Conservation (phyloP, 2,888 invertebrate genomes). For the Machimus rusticus region DNA sequence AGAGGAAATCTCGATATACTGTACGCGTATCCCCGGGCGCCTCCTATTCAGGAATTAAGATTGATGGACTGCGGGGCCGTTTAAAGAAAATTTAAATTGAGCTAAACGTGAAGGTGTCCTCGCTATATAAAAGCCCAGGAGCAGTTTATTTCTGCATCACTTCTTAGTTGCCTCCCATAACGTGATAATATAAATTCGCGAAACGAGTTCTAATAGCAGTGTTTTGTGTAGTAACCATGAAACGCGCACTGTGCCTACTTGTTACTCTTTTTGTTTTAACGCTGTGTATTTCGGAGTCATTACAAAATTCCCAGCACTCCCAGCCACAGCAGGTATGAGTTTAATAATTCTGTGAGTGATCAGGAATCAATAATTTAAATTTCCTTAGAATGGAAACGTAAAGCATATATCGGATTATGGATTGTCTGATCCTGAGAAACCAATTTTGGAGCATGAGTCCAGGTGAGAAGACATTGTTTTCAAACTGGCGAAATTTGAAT, state of each 20-base stretch:
- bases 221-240: background rate
- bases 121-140: background rate
- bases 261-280: background rate
- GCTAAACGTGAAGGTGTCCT: background rate
- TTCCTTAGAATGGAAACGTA: background rate
- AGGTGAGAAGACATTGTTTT: background rate
- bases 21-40: background rate
- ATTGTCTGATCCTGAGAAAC: background rate
- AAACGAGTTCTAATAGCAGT: background rate
- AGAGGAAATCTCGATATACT: background rate
- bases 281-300: background rate
- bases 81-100: background rate
- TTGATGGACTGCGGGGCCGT: conserved; percentile 10
- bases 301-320: background rate
- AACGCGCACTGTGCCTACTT: background rate
- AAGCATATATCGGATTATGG: background rate
- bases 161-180: background rate
- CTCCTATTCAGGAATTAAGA: conserved; percentile 17
- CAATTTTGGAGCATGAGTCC: background rate
- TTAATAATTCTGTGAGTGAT: background rate
- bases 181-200: background rate
- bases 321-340: background rate
- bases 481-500: background rate
- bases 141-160: background rate
- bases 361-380: background rate